Percentiles rank a stretch among this genome's conserved stretches.
phyloP scores from a whole-genome alignment of 2,888 invertebrate genomes.

The Drosophila paucipuncta region DNA sequence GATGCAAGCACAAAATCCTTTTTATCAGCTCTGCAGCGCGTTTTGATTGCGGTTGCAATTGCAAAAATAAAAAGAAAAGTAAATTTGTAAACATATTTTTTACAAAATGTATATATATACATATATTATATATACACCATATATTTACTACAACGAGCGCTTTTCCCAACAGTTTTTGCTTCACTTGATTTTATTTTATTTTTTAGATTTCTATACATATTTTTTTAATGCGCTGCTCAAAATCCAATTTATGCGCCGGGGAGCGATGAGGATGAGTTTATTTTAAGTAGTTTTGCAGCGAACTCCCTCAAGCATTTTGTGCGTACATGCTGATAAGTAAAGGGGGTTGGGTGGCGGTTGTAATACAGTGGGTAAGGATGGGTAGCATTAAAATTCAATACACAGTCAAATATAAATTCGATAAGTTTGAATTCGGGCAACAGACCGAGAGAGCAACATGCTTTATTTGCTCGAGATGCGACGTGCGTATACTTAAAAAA shows the following conservation, averaged over 20 bases:
- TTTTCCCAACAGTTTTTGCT: constrained; percentile 16
- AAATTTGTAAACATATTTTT: constrained; percentile 74
- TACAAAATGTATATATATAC: constrained; percentile 56
- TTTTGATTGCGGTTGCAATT: constrained; percentile 71
- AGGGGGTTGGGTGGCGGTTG: not conserved
- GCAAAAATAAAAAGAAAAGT: constrained; percentile 43
- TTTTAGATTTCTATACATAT: constrained; percentile 5
- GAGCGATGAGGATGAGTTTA: constrained; percentile 60
- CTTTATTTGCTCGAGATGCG: constrained; percentile 67
- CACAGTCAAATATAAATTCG: constrained; percentile 77
- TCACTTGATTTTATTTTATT: constrained; percentile 13
- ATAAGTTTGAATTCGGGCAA: constrained; percentile 71
- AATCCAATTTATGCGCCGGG: constrained; percentile 67
- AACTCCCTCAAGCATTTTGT: constrained; percentile 67
- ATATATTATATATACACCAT: not conserved
- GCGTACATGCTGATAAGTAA: constrained; percentile 49
- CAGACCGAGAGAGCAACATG: constrained; percentile 72
- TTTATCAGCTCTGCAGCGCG: constrained; percentile 43
- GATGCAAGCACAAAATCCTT: constrained; percentile 25
- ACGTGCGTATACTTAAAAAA: constrained; percentile 48
- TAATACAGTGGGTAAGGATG: not conserved
- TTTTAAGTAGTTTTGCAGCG: constrained; percentile 73
- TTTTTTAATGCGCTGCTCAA: constrained; percentile 43
- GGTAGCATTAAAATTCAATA: constrained; percentile 77
- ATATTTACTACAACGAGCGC: constrained; percentile 41